These are phyloP conservation scores for Drosophila prolongata DNA, from an alignment of 2,888 invertebrate species.

Conservation along the genomic window DNA sequence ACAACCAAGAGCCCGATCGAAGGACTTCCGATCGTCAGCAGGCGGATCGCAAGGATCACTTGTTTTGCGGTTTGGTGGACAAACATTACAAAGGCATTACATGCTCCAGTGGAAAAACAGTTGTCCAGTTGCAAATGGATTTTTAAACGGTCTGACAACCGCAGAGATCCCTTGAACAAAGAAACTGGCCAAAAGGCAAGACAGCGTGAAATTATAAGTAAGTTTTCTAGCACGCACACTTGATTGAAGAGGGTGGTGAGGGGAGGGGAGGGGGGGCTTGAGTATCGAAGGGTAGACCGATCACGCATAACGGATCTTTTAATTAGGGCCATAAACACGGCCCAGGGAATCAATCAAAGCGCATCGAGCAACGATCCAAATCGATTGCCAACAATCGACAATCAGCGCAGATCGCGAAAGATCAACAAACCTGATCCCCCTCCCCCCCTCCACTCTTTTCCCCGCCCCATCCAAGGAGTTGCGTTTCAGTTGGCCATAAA, in stretches of 20 bases:
- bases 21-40: constrained; percentile 42
- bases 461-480: constrained; percentile 18
- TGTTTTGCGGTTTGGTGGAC: constrained; percentile 20
- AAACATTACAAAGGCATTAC: constrained; percentile 29
- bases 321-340: constrained; percentile 61
- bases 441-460: not conserved
- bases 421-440: constrained; percentile 45
- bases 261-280: not conserved
- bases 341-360: constrained; percentile 66
- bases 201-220: constrained; percentile 55
- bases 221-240: constrained; percentile 49
- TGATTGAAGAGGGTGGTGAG: not conserved
- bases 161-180: constrained; percentile 17
- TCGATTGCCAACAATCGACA: constrained; percentile 25
- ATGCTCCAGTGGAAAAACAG: constrained; percentile 32
- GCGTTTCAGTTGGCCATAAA: constrained; percentile 66
- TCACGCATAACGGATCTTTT: constrained; percentile 71
- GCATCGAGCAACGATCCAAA: constrained; percentile 11
- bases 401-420: constrained; percentile 16
- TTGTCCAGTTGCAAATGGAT: constrained; percentile 63
- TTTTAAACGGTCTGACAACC: constrained; percentile 67
- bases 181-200: constrained; percentile 24
- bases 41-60: constrained; percentile 23
- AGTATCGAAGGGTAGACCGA: constrained; percentile 2
- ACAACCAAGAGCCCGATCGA: not conserved